phyloP scores from a whole-genome alignment of 1,140 invertebrate genomes.

The Campoletis sonorensis region DNA sequence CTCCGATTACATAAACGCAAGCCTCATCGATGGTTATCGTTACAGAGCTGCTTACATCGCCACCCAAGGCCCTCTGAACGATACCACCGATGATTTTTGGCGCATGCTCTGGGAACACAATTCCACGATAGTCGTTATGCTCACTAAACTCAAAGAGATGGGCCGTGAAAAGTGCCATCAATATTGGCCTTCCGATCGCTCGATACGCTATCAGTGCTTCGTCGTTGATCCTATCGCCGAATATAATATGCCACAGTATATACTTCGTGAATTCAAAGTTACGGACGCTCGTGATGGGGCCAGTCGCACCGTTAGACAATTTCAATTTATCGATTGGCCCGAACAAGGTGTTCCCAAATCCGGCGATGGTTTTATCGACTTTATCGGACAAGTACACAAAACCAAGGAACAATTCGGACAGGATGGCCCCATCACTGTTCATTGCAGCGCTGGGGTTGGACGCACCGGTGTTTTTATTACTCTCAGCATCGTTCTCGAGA shows the following conservation, averaged over 20 bases:
- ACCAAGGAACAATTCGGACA: conserved; percentile 99
- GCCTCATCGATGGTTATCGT: conserved; percentile 96
- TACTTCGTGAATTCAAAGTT: conserved; percentile 98
- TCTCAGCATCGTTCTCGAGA: conserved; percentile 97
- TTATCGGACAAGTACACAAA: conserved; percentile 99
- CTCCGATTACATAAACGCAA: conserved; percentile 99
- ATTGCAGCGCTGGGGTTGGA: conserved; percentile 98
- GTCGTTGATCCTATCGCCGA: conserved; percentile 99
- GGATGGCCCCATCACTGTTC: conserved; percentile 99
- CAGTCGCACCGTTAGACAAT: conserved; percentile 97
- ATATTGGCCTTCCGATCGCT: conserved; percentile 99
- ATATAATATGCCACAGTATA: conserved; percentile 99
- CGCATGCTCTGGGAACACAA: conserved; percentile 99
- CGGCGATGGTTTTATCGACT: conserved; percentile 98
- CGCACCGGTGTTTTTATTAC: conserved; percentile 99
- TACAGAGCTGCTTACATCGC: conserved; percentile 97
- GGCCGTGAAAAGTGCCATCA: conserved; percentile 98
- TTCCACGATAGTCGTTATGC: conserved; percentile 99
- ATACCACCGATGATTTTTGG: conserved; percentile 99
- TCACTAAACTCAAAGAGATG: conserved; percentile 98
- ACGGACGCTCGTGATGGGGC: conserved; percentile 96
- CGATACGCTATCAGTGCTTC: conserved; percentile 96
- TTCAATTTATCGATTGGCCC: conserved; percentile 99
- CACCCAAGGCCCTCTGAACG: conserved; percentile 96
- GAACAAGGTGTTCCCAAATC: conserved; percentile 98